Evolutionary conservation across 2,797 vertebrate species (phyloP), one percentile per base, ranked within the genome.

Genomic region (Chaetophractus vellerosus): DNA sequence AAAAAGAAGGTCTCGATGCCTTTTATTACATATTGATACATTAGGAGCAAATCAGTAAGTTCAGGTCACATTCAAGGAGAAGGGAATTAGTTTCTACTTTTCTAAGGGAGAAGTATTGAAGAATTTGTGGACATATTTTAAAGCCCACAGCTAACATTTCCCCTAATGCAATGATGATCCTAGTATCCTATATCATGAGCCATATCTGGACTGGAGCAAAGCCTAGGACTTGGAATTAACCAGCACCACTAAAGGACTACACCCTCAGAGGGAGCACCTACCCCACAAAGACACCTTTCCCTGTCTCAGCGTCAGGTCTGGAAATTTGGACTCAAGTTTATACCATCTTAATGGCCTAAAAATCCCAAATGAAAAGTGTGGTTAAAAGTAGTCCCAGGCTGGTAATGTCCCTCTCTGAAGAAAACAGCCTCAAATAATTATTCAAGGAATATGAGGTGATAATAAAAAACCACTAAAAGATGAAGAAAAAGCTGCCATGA

Each of bases 71-170:
- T 21, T 83, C 82, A n/a, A 64, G 23, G 38, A 36, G 33, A 84
- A 8, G 21, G 9, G 50, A 80, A 74, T 61, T 69, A 61, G 64
- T 72, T 82, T 84, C 31, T 9, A 66, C 9, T 61, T 15, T 63
- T 92, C 78, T 14, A 93, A 61, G 19, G 18, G 4, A 82, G 10
- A 66, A 38, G 21, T 78, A 28, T 33, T 76, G 16, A 69, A 91
- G 48, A 88, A 83, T 36, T 12, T 55, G 45, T 61, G n/a, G 48
- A 85, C 2, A 71, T 72, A 71, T 88, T 81, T 81, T 19, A 79
- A 85, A 96, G 91, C 14, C 18, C 68, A 52, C 6, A 80, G 23
- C 59, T 90, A 88, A n/a, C 48, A 79, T 88, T 95, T 19, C 36
- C 11, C 66, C 50, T 74, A 90, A 36, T 48, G 21, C 33, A 64